Evolutionary conservation across 2,797 vertebrate genomes (phyloP), one percentile per base, ranked within the genome.

Genomic region (Gobio occitaniae): DNA sequence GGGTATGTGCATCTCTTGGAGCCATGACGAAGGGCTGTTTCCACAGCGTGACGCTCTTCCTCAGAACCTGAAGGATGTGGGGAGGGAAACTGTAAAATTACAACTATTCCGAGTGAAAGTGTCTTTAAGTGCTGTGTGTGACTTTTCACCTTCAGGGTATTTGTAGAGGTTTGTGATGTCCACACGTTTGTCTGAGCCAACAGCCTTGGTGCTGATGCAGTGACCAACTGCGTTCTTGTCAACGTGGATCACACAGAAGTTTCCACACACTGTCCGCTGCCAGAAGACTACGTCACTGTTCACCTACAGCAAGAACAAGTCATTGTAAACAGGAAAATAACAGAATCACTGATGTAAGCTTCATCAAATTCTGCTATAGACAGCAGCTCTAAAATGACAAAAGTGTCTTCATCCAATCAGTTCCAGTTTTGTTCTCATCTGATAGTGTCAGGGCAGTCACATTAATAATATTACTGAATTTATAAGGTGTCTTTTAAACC

Each of bases 121-220:
- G 56, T 61, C n/a, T 66, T 36, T 79, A 8, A n/a, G 36, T 19
- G 50, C n/a, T 25, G 9, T 25, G 56, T 65, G 32, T 32, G 59
- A 38, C 12, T 52, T 47, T 47, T 85, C 16, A 80, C 83, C 83
- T 85, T 80, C 96, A 25, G 71, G 92, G 44, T 95, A 80, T 88
- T 99, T 99, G 94, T 99, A 99, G 82, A 41, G 85, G 17, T 91
- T n/a, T 0, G 97, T 97, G 93, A 98, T 92, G 87, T 96, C 92
- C 56, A 89, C 29, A n/a, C 96, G 95, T 80, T 89, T 84, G 21
- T 95, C 89, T 1, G 88, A 93, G 80, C 93, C 95, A 0, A 98
- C 92, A 0, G 92, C 88, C 90, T 98, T 98, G 89, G 98, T 99
- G 90, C 96, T 97, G 92, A 97, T 97, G 75, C 88, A 93, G 69